Conservation (phyloP, 1,140 invertebrate genomes). For the Meloidogyne hapla region DNA sequence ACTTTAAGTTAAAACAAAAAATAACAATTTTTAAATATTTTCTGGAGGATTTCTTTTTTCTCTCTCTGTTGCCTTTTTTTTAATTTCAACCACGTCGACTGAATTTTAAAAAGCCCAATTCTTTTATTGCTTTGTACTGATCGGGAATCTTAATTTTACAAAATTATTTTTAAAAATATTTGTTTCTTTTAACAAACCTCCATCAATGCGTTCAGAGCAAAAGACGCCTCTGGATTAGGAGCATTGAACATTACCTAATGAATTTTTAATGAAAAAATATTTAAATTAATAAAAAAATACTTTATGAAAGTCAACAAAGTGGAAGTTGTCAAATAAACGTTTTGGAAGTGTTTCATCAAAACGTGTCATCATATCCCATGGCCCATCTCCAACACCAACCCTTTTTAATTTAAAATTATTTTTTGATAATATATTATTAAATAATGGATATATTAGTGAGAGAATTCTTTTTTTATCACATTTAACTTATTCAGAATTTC, state of each 20-base stretch:
- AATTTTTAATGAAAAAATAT: background rate
- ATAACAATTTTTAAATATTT: background rate
- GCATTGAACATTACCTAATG: constrained; percentile 64
- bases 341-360: constrained; percentile 68
- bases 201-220: constrained; percentile 68
- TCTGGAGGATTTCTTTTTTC: constrained; percentile 2
- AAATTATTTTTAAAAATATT: background rate
- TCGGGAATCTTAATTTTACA: constrained; percentile 64
- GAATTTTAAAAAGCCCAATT: constrained; percentile 57
- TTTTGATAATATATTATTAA: background rate
- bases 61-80: background rate
- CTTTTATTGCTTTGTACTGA: constrained; percentile 68
- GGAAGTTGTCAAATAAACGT: constrained; percentile 69
- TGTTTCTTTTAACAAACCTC: constrained; percentile 52
- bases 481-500: too few relatives aligned
- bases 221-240: constrained; percentile 66
- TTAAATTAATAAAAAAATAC: constrained; percentile 41
- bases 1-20: constrained; percentile 3
- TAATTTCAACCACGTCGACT: constrained; percentile 47
- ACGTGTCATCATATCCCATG: constrained; percentile 68
- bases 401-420: constrained; percentile 28
- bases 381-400: constrained; percentile 70
- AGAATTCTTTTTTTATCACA: too few relatives aligned
- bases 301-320: constrained; percentile 69
- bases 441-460: background rate